Percentiles rank a stretch among this genome's conserved stretches.
These are phyloP conservation scores for Scopus umbretta DNA, from an alignment of 2,113 vertebrate species.

Conservation along the genomic window DNA sequence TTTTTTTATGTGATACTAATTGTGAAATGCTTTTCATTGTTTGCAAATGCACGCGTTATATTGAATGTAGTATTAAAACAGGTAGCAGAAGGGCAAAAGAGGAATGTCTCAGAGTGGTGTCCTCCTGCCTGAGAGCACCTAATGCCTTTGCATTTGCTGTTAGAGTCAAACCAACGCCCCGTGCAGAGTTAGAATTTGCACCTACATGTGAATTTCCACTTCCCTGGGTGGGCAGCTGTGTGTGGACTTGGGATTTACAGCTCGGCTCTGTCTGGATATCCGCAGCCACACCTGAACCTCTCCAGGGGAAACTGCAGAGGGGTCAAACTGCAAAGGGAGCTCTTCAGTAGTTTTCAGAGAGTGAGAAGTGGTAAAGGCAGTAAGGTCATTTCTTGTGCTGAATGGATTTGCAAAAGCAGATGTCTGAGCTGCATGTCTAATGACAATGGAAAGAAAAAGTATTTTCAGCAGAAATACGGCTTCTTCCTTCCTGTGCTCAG, in stretches of 20 bases:
- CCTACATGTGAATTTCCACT: background rate
- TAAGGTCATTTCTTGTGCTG: background rate
- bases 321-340: background rate
- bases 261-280: fast-evolving
- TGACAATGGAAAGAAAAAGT: background rate
- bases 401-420: background rate
- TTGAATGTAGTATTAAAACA: background rate
- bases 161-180: background rate
- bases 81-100: background rate
- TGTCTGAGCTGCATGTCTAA: background rate
- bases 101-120: background rate
- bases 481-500: background rate
- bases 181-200: no score
- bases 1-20: background rate
- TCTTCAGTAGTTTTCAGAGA: fast-evolving
- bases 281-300: fast-evolving
- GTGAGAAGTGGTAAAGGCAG: no score
- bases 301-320: background rate
- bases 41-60: fast-evolving
- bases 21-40: background rate
- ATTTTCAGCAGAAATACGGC: background rate
- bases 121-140: background rate
- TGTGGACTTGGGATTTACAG: background rate
- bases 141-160: background rate
- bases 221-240: background rate